Percentiles rank a stretch among this genome's conserved stretches.
These are phyloP conservation scores for Puma concolor DNA, from an alignment of 2,113 vertebrate species.

Conservation along the genomic window DNA sequence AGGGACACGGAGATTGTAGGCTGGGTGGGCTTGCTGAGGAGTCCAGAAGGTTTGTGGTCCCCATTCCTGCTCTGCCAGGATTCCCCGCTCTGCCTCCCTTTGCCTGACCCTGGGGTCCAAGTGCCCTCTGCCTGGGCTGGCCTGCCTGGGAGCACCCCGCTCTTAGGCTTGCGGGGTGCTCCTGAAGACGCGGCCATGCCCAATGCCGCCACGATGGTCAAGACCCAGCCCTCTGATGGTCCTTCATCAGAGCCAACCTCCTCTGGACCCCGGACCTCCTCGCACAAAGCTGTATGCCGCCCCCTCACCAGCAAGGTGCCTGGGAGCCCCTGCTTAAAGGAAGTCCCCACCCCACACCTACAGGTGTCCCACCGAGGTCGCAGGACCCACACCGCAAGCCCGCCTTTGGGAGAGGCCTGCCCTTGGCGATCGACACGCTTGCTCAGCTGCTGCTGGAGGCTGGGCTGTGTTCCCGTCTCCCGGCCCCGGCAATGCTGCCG, in stretches of 20 bases:
- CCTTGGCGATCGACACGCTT: neutral
- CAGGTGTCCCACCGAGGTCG: neutral
- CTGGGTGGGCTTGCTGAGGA: neutral
- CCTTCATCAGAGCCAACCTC: neutral
- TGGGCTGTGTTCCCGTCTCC: rapidly evolving
- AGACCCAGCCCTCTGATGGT: neutral
- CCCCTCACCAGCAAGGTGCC: neutral
- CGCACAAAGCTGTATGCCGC: neutral
- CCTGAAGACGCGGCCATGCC: neutral
- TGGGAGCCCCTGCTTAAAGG: neutral
- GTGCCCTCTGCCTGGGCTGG: neutral
- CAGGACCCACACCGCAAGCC: neutral
- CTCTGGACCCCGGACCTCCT: neutral
- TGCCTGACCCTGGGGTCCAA: neutral
- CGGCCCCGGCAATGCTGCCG: rapidly evolving
- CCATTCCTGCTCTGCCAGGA: neutral
- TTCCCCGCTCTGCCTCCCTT: neutral
- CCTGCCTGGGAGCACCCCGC: neutral
- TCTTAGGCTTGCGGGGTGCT: neutral
- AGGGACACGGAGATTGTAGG: neutral
- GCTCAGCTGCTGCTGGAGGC: neutral
- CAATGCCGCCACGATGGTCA: neutral
- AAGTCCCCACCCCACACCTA: too few relatives aligned
- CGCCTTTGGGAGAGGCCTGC: neutral
- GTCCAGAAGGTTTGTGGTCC: neutral